Evolutionary conservation across 2,113 vertebrate genomes (phyloP), one percentile per base, ranked within the genome.

Genomic region (Phodopus roborovskii): DNA sequence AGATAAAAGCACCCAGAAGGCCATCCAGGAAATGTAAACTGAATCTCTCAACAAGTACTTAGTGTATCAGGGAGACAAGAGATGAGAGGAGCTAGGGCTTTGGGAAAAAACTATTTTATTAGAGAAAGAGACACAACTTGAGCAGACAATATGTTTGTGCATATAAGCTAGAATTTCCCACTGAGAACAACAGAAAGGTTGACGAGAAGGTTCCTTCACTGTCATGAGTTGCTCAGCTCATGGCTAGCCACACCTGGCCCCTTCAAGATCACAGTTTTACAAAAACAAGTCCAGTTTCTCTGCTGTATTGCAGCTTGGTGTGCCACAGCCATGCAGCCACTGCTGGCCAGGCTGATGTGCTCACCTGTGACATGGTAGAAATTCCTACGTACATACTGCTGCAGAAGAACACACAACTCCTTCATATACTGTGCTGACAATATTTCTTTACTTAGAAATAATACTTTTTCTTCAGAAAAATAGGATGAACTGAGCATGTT

Each of bases 61-160:
- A n/a, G n/a, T 78, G 19, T n/a, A 92, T 58, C 53, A 66, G 36
- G 39, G 8, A 58, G 7, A 8, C 62, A 6, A 45, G n/a, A n/a
- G n/a, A 45, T 3, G n/a, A 28, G n/a, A 58, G 16, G 20, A 94
- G 15, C 30, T 9, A 36, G 28, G 77, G 36, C 12, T 90, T 83
- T 56, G 56, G 48, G 50, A 88, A 30, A 94, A 64, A 93, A 87
- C 26, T 88, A n/a, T 82, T 93, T 82, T 81, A 87, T 50, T 87
- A 92, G 36, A 96, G 58, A 92, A 36, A 36, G 20, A 92, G 50
- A 85, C 22, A 85, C 3, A 92, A 42, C 10, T 15, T 74, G 28
- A 92, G 22, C n/a, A 85, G 81, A 94, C 88, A 86, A 68, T 13
- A n/a, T 13, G 62, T 50, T 70, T 92, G n/a, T 70, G 82, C 4